Evolutionary conservation across 2,797 vertebrate genomes (phyloP).

Genomic region (Myripristis jacobus): DNA sequence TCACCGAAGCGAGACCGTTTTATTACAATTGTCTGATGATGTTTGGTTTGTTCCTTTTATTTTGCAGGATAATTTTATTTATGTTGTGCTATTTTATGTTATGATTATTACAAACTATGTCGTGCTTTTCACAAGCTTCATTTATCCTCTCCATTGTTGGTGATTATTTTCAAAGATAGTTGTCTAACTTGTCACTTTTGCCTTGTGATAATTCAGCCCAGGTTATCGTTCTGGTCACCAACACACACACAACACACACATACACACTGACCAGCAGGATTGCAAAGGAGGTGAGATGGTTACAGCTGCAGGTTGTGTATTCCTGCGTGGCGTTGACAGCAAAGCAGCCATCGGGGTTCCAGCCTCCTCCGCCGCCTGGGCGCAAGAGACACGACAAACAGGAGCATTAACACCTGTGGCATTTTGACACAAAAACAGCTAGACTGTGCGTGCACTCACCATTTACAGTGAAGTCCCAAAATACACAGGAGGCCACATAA

Average conservation of each 20-base stretch:
- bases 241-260: conserved; percentile 12
- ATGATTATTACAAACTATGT: too few species aligned
- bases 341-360: conserved; percentile 88
- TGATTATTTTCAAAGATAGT: too few species aligned
- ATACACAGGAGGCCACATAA: conserved; percentile 85
- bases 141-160: too few species aligned
- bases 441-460: conserved; percentile 76
- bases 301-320: conserved; percentile 90
- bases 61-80: too few species aligned
- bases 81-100: too few species aligned
- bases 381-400: not conserved
- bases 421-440: not conserved
- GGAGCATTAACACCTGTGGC: not conserved
- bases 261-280: conserved; percentile 88
- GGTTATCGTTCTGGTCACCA: not conserved
- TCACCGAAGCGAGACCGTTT: too few species aligned
- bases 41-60: too few species aligned
- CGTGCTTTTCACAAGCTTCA: too few species aligned
- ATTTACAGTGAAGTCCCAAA: conserved; percentile 90
- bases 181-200: too few species aligned
- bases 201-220: too few species aligned
- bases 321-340: conserved; percentile 81
- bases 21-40: too few species aligned
- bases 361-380: conserved; percentile 88
- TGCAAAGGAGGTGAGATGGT: conserved; percentile 94